A percentile compares a stretch with the other conserved stretches of the same genome.
These are phyloP conservation scores for Platygyra sinensis DNA, from an alignment of 64 coral and sea anemone genomes.

Conservation along the genomic window DNA sequence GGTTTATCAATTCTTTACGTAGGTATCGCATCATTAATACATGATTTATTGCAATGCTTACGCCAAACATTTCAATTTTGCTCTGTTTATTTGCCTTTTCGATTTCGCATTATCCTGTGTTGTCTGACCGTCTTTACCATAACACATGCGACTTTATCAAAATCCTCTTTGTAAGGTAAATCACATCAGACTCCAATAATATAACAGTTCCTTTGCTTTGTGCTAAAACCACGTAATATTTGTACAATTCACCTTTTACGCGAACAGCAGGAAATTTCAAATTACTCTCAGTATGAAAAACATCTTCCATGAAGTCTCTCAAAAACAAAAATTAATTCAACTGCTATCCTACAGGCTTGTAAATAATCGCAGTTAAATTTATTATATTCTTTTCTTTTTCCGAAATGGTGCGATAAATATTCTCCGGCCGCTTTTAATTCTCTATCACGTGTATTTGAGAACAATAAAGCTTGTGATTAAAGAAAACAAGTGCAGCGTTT, in stretches of 20 bases:
- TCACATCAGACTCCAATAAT: background rate
- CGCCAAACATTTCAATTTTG: background rate
- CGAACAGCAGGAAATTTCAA: slow-evolving; percentile 14
- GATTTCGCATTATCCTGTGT: background rate
- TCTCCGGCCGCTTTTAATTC: no score
- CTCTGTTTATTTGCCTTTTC: background rate
- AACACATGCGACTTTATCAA: background rate
- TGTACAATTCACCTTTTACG: background rate
- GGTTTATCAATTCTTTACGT: background rate
- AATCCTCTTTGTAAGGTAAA: background rate
- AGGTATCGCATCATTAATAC: background rate
- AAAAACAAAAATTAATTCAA: background rate
- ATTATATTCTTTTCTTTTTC: no score
- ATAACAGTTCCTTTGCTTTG: background rate
- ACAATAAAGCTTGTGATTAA: background rate
- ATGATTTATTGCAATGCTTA: background rate
- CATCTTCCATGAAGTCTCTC: background rate
- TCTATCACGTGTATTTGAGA: no score
- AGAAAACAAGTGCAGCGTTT: background rate
- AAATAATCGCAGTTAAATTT: no score
- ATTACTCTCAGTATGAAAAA: background rate
- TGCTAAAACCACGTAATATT: background rate
- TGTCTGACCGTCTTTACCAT: background rate
- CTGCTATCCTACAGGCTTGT: background rate
- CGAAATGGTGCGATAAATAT: no score